phyloP scores from a whole-genome alignment of 2,797 vertebrate genomes.

The Danionella dracula region DNA sequence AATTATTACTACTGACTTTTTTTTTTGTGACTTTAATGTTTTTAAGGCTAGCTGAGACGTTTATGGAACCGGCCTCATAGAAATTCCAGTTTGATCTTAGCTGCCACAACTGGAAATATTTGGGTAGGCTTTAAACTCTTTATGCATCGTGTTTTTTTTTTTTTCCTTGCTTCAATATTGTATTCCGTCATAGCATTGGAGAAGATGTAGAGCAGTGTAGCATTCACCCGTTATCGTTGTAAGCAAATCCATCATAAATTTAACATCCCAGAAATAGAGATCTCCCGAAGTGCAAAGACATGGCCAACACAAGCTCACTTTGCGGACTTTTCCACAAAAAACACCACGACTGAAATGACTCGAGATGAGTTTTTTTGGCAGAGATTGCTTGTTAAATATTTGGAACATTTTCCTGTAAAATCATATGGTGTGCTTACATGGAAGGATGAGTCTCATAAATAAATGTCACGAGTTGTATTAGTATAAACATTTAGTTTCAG shows the following conservation, averaged over 20 bases:
- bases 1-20: no score
- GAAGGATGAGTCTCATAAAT: no score
- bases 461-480: no score
- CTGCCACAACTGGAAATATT: constrained; percentile 28
- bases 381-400: not conserved
- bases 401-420: not conserved
- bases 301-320: not conserved
- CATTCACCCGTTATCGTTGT: constrained; percentile 10
- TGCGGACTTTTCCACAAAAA: not conserved
- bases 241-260: constrained; percentile 7
- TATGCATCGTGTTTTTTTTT: constrained; percentile 30
- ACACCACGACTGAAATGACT: not conserved
- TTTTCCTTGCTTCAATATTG: constrained; percentile 36
- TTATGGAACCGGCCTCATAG: not conserved
- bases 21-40: no score
- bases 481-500: no score
- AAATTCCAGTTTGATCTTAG: constrained; percentile 30
- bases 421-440: no score
- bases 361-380: not conserved
- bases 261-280: not conserved
- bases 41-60: no score
- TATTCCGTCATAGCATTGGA: constrained; percentile 35
- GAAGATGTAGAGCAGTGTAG: not conserved
- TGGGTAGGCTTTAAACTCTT: constrained; percentile 31
- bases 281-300: constrained; percentile 1